These are phyloP conservation scores for Melanophora roralis DNA, from an alignment of 2,888 invertebrate genomes.

Conservation along the genomic window DNA sequence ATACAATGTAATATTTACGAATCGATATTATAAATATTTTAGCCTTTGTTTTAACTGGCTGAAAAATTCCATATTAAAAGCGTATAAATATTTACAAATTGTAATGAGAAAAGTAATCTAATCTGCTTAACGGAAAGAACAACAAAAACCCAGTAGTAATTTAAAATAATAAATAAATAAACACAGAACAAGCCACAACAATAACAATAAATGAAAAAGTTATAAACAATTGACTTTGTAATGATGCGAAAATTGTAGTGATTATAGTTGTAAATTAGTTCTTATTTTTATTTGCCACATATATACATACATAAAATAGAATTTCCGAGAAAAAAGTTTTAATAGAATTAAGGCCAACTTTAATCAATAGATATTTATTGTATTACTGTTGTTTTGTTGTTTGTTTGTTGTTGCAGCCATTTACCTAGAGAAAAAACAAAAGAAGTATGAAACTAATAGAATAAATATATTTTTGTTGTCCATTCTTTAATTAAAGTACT, in stretches of 20 bases:
- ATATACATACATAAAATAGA: constrained; percentile 23
- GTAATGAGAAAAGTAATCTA: constrained; percentile 76
- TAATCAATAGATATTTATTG: constrained; percentile 43
- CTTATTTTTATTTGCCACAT: constrained; percentile 44
- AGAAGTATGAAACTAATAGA: constrained; percentile 21
- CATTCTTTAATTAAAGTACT: not conserved
- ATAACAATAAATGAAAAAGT: constrained; percentile 29
- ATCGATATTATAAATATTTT: constrained; percentile 9
- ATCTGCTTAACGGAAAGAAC: constrained; percentile 65
- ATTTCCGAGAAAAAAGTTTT: constrained; percentile 53
- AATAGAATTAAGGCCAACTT: constrained; percentile 48
- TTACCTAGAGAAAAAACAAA: not conserved
- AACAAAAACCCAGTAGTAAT: constrained; percentile 39
- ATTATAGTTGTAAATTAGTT: constrained; percentile 52
- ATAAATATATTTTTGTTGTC: constrained; percentile 33
- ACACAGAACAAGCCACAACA: not conserved
- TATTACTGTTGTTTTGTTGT: not conserved
- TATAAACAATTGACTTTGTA: constrained; percentile 60
- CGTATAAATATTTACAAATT: constrained; percentile 72
- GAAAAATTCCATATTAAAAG: constrained; percentile 66
- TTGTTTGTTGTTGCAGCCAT: not conserved
- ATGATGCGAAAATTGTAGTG: constrained; percentile 47
- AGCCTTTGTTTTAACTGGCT: not conserved
- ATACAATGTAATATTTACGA: not conserved
- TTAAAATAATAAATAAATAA: constrained; percentile 26